phyloP scores from a whole-genome alignment of 2,113 vertebrate genomes.

The Cyanistes caeruleus region DNA sequence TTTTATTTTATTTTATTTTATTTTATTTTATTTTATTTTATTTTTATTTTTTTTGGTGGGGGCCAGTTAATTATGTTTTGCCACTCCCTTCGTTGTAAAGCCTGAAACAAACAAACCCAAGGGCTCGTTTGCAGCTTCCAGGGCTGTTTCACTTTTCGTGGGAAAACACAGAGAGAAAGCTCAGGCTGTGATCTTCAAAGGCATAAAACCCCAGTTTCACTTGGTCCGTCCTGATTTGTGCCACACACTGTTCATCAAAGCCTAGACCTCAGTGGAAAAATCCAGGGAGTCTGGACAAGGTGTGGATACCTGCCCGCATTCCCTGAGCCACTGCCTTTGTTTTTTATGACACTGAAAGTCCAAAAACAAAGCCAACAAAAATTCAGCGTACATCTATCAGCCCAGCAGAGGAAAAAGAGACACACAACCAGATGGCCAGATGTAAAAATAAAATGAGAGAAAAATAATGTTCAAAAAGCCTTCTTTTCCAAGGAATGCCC shows the following conservation, averaged over 20 bases:
- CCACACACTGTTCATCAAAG: not conserved
- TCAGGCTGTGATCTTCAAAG: not conserved
- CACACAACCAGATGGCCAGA: not conserved
- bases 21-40: not conserved
- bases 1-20: not conserved
- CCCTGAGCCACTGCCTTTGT: not conserved
- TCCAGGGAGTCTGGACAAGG: not conserved
- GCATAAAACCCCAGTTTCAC: not conserved
- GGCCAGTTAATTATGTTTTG: not conserved
- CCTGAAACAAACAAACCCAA: not conserved
- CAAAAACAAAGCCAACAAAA: not conserved
- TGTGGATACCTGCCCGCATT: not conserved
- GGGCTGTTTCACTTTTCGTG: not conserved
- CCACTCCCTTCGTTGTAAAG: not conserved
- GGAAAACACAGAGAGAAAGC: not conserved
- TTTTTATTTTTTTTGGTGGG: too few species aligned
- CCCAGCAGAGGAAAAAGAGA: not conserved
- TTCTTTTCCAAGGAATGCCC: not conserved
- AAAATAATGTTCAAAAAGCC: not conserved
- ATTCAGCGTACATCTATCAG: not conserved
- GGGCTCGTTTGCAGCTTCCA: not conserved
- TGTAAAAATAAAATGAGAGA: not conserved
- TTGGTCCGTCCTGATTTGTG: not conserved
- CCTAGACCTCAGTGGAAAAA: not conserved
- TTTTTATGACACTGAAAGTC: not conserved